Percentiles rank a stretch among this genome's conserved stretches.
Evolutionary conservation across 2,888 invertebrate species (phyloP).

Genomic region (Peribatodes rhomboidaria): DNA sequence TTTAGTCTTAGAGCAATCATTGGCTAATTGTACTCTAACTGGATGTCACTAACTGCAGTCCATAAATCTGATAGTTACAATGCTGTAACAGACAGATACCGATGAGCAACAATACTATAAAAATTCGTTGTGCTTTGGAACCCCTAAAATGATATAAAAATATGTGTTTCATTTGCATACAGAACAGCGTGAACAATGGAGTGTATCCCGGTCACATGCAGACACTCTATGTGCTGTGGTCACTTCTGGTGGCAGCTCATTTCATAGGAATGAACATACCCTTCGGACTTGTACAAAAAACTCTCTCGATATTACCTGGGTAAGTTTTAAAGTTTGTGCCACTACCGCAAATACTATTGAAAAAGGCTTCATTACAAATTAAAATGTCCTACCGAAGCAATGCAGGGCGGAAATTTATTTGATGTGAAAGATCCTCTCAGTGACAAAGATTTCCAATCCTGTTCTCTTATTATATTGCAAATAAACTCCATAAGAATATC

Average conservation of each 20-base stretch:
- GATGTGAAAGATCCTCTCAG: too few relatives aligned
- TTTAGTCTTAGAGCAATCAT: too few relatives aligned
- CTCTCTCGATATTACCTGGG: conserved; percentile 91
- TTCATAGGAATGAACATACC: conserved; percentile 93
- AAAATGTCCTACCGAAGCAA: too few relatives aligned
- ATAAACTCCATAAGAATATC: too few relatives aligned
- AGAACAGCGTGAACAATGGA: conserved; percentile 98
- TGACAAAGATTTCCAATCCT: too few relatives aligned
- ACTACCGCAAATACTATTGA: neutral
- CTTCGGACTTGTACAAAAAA: conserved; percentile 92
- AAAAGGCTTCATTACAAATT: neutral
- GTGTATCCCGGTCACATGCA: conserved; percentile 98
- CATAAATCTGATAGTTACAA: neutral
- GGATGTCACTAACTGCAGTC: too few relatives aligned
- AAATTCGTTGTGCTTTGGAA: neutral
- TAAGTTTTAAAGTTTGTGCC: conserved; percentile 70
- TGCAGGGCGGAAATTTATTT: neutral
- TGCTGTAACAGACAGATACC: neutral
- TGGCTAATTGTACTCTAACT: too few relatives aligned
- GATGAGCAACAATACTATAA: neutral
- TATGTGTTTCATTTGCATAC: conserved; percentile 49
- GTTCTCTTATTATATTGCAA: too few relatives aligned
- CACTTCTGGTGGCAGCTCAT: conserved; percentile 92
- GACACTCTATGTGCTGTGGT: conserved; percentile 94
- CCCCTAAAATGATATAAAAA: neutral